Percentiles rank a stretch among this genome's conserved stretches.
Evolutionary conservation across 2,888 invertebrate species (phyloP).

Genomic region (Drosophila villosipedis): DNA sequence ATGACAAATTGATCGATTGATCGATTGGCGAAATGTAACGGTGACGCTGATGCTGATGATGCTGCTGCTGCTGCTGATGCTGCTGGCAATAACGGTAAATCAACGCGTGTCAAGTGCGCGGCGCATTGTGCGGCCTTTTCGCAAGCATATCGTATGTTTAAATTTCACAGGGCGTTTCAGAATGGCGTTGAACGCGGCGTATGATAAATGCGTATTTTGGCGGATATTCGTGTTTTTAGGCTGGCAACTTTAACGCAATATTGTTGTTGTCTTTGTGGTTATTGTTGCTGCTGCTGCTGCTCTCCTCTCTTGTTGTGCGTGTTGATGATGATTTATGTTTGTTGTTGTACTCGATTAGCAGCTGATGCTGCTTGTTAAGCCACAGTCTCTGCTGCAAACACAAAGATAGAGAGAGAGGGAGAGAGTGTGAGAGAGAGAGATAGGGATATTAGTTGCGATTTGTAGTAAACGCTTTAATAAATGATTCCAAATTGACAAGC

Average conservation of each 20-base stretch:
- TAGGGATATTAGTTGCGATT: slow-evolving; percentile 36
- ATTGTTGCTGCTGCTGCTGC: background rate
- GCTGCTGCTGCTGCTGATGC: background rate
- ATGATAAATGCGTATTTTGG: slow-evolving; percentile 60
- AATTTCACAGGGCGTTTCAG: slow-evolving; percentile 26
- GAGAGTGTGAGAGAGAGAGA: background rate
- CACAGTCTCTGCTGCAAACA: slow-evolving; percentile 40
- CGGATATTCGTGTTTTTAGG: slow-evolving; percentile 3
- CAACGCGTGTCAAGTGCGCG: slow-evolving; percentile 82
- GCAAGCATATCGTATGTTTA: slow-evolving; percentile 68
- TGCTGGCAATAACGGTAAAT: slow-evolving; percentile 34
- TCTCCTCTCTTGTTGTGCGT: slow-evolving; percentile 5
- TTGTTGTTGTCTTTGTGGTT: slow-evolving; percentile 8
- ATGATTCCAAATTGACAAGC: slow-evolving; percentile 48
- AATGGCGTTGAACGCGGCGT: slow-evolving; percentile 58
- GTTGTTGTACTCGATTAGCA: slow-evolving; percentile 57
- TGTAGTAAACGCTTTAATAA: slow-evolving; percentile 30
- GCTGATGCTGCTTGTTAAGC: slow-evolving; percentile 48
- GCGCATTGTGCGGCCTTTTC: slow-evolving; percentile 63
- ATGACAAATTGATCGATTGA: slow-evolving; percentile 21
- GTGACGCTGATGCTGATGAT: background rate
- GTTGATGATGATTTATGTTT: slow-evolving; percentile 71
- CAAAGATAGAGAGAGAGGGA: slow-evolving; percentile 1
- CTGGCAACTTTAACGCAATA: slow-evolving; percentile 54
- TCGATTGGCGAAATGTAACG: slow-evolving; percentile 14